These are phyloP conservation scores for Leptodactylus fuscus DNA, from an alignment of 2,113 vertebrate genomes.

Conservation along the genomic window DNA sequence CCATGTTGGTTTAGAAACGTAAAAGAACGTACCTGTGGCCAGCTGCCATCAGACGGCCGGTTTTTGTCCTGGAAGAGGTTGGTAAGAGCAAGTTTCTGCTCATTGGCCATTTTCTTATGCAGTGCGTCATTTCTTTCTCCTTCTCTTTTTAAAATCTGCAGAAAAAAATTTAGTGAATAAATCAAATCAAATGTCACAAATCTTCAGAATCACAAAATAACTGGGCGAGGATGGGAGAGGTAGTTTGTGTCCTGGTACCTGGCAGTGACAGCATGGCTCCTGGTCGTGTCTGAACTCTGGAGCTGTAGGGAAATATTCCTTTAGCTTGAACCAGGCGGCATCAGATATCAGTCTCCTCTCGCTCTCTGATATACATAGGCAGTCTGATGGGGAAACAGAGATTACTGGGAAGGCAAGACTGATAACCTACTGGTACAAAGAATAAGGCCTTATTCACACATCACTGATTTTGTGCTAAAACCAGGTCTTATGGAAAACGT, in stretches of 20 bases:
- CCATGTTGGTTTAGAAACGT: no score
- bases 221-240: neutral
- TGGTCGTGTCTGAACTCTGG: slow-evolving; percentile 84
- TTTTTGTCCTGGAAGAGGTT: slow-evolving; percentile 96
- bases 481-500: no score
- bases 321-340: slow-evolving; percentile 91
- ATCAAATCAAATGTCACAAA: neutral
- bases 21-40: slow-evolving; percentile 87
- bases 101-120: slow-evolving; percentile 95
- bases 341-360: slow-evolving; percentile 88
- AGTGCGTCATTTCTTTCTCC: slow-evolving; percentile 95
- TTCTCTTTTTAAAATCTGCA: slow-evolving; percentile 93
- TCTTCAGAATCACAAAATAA: neutral
- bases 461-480: no score
- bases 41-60: slow-evolving; percentile 89
- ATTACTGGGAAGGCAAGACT: no score
- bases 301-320: slow-evolving; percentile 89
- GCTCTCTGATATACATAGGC: slow-evolving; percentile 86
- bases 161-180: neutral
- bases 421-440: no score
- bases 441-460: no score
- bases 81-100: slow-evolving; percentile 91
- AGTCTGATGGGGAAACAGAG: slow-evolving; percentile 72
- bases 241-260: slow-evolving; percentile 76
- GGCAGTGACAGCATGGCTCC: slow-evolving; percentile 90